Percentiles rank a stretch among this genome's conserved stretches.
Conservation (phyloP, 2,888 invertebrate species). For the Deilephila elpenor region DNA sequence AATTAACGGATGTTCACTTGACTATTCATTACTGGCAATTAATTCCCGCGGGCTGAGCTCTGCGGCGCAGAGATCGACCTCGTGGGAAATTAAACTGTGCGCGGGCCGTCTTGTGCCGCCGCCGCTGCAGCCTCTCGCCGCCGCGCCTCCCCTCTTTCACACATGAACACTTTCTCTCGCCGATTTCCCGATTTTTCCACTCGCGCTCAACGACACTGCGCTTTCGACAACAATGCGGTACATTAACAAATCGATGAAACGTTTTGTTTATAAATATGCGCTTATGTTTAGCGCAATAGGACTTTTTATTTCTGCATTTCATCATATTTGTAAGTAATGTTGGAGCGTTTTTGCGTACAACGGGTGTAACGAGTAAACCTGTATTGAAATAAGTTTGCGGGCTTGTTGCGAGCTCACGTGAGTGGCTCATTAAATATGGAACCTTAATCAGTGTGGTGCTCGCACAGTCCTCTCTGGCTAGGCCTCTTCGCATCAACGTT, state of each 20-base stretch:
- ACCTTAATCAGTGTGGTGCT: slow-evolving; percentile 78
- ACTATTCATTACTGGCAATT: slow-evolving; percentile 85
- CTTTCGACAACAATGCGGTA: neutral
- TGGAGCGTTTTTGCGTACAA: slow-evolving; percentile 37
- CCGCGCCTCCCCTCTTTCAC: slow-evolving; percentile 65
- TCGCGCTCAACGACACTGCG: slow-evolving; percentile 44
- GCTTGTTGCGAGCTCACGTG: slow-evolving; percentile 67
- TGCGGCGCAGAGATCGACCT: slow-evolving; percentile 84
- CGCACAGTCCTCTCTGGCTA: slow-evolving; percentile 65
- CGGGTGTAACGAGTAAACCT: slow-evolving; percentile 63
- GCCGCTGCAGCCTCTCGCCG: slow-evolving; percentile 57
- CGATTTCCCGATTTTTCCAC: slow-evolving; percentile 74
- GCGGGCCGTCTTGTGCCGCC: slow-evolving; percentile 79
- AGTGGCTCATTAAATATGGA: slow-evolving; percentile 82
- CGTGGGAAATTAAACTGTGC: slow-evolving; percentile 85
- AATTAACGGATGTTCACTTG: slow-evolving; percentile 83
- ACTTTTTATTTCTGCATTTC: neutral
- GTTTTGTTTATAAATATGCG: neutral
- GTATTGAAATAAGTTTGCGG: slow-evolving; percentile 79
- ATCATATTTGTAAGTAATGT: neutral
- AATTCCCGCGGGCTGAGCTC: slow-evolving; percentile 83
- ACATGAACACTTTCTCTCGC: slow-evolving; percentile 79
- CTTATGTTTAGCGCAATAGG: no score
- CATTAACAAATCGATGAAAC: neutral
- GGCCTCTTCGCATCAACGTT: slow-evolving; percentile 58